phyloP scores from a whole-genome alignment of 2,888 invertebrate genomes.

The Aphidius colemani region DNA sequence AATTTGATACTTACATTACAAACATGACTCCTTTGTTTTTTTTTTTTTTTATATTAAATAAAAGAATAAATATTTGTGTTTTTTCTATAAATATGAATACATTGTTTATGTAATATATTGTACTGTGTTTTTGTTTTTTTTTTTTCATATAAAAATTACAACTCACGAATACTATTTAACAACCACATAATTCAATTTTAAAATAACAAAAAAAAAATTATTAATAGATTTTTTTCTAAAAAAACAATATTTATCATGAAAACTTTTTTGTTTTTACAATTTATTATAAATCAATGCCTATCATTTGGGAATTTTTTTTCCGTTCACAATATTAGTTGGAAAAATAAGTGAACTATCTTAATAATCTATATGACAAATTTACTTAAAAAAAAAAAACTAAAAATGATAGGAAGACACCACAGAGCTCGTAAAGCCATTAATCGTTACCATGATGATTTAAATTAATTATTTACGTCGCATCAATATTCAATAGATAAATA shows the following conservation, averaged over 20 bases:
- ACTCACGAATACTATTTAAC: constrained; percentile 28
- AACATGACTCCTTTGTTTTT: too few relatives aligned
- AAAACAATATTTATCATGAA: constrained; percentile 16
- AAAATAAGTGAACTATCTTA: background rate
- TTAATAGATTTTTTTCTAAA: constrained; percentile 6
- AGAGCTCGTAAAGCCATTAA: constrained; percentile 27
- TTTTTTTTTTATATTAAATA: too few relatives aligned
- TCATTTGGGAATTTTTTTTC: constrained; percentile 8
- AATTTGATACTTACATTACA: too few relatives aligned
- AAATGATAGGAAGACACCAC: constrained; percentile 27
- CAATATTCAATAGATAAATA: background rate
- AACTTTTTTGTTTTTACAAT: constrained; percentile 20
- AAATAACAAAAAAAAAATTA: constrained; percentile 11
- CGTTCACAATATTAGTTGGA: constrained; percentile 7
- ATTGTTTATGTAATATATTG: too few relatives aligned
- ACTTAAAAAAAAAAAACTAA: constrained; percentile 2
- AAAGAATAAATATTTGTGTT: background rate
- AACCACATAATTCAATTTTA: constrained; percentile 20
- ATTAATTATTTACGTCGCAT: too few relatives aligned
- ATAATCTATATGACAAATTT: too few relatives aligned
- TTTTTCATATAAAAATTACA: constrained; percentile 35
- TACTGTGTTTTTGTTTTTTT: constrained; percentile 19
- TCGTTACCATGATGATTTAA: constrained; percentile 32
- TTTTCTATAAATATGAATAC: too few relatives aligned
- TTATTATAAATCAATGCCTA: constrained; percentile 18